A percentile compares a stretch with the other conserved stretches of the same genome.
phyloP scores from a whole-genome alignment of 2,888 invertebrate species.

The Gastrophysa polygoni region DNA sequence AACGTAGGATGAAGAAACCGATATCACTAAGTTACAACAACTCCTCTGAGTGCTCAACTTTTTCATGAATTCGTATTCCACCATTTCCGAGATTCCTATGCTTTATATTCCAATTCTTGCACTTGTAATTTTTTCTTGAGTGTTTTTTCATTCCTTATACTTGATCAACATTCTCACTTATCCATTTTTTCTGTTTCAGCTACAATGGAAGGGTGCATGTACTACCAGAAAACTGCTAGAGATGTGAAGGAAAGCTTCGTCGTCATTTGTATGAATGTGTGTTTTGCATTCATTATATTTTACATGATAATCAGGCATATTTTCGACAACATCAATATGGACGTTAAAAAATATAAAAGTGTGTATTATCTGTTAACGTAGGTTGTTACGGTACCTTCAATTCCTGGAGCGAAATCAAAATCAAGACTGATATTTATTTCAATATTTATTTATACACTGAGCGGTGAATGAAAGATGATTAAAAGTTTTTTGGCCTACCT shows the following conservation, averaged over 20 bases:
- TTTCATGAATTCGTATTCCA: too few relatives aligned
- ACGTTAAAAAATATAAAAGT: constrained; percentile 26
- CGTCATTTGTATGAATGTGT: constrained; percentile 25
- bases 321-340: constrained; percentile 24
- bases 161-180: too few relatives aligned
- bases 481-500: too few relatives aligned
- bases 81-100: too few relatives aligned
- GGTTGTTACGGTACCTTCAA: background rate
- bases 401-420: background rate
- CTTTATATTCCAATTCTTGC: too few relatives aligned
- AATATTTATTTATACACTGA: background rate
- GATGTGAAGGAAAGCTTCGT: constrained; percentile 24
- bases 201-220: constrained; percentile 8
- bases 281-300: constrained; percentile 28
- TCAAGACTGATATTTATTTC: background rate
- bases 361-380: constrained; percentile 15
- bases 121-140: too few relatives aligned
- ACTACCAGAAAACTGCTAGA: constrained; percentile 18
- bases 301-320: constrained; percentile 23
- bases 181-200: constrained; percentile 17
- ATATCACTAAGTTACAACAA: too few relatives aligned
- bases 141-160: too few relatives aligned
- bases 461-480: too few relatives aligned
- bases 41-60: too few relatives aligned
- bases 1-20: too few relatives aligned